Conservation (phyloP, 2,888 invertebrate genomes). For the Branchipolynoe longqiensis region DNA sequence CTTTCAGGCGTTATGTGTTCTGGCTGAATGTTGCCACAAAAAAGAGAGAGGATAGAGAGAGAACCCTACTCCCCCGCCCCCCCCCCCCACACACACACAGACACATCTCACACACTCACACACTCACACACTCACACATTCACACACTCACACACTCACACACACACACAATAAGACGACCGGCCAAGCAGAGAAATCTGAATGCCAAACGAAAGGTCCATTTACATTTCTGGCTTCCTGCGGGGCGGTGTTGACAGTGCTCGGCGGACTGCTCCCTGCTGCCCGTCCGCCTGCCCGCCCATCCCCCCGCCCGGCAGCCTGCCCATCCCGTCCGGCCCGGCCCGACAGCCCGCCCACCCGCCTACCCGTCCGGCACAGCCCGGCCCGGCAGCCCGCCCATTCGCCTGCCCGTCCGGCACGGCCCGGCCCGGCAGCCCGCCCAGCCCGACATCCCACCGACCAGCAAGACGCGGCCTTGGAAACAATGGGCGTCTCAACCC, state of each 20-base stretch:
- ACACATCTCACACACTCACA: too few species aligned
- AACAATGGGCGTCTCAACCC: slow-evolving; percentile 16
- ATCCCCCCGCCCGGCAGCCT: not conserved
- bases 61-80: too few species aligned
- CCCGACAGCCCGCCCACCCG: too few species aligned
- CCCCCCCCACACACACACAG: too few species aligned
- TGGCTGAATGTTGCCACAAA: slow-evolving; percentile 48
- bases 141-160: not conserved
- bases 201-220: slow-evolving; percentile 36
- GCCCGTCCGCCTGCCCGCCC: not conserved
- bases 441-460: not conserved
- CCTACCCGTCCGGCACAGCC: not conserved
- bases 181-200: not conserved
- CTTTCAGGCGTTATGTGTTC: slow-evolving; percentile 54
- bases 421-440: not conserved
- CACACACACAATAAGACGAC: not conserved
- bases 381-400: not conserved
- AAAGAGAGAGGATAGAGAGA: too few species aligned
- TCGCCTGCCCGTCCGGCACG: not conserved
- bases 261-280: not conserved
- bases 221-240: slow-evolving; percentile 54
- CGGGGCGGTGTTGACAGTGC: slow-evolving; percentile 12
- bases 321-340: too few species aligned
- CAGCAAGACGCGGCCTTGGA: slow-evolving; percentile 6
- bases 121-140: too few species aligned